Percentiles rank a stretch among this genome's conserved stretches.
phyloP scores from a whole-genome alignment of 2,888 invertebrate species.

The Andrena praecox region DNA sequence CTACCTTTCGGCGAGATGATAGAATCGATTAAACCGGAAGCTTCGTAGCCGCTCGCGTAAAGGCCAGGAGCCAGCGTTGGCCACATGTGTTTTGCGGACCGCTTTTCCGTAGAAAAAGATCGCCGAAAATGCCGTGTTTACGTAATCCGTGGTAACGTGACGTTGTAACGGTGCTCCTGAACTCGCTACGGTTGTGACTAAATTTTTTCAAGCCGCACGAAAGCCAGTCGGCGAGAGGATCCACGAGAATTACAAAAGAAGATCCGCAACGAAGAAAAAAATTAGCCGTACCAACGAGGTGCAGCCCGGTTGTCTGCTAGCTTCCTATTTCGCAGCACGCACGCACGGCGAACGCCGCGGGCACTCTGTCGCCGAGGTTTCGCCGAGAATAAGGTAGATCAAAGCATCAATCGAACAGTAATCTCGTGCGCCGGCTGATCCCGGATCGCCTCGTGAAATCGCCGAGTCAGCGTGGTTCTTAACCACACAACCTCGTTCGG shows the following conservation, averaged over 20 bases:
- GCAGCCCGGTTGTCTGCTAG: slow-evolving; percentile 49
- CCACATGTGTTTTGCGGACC: slow-evolving; percentile 79
- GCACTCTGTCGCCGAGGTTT: background rate
- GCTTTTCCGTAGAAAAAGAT: slow-evolving; percentile 72
- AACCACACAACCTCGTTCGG: slow-evolving; percentile 42
- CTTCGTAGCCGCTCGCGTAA: slow-evolving; percentile 71
- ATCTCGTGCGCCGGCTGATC: slow-evolving; percentile 37
- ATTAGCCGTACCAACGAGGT: slow-evolving; percentile 46
- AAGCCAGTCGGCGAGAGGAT: slow-evolving; percentile 8
- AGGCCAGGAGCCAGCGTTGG: slow-evolving; percentile 77
- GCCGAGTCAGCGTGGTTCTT: slow-evolving; percentile 78
- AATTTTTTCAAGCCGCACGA: slow-evolving; percentile 10
- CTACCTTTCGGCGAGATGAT: slow-evolving; percentile 34
- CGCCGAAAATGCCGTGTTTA: slow-evolving; percentile 80
- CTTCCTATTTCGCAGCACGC: slow-evolving; percentile 14
- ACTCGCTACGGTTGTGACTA: slow-evolving; percentile 36
- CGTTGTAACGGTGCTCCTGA: slow-evolving; percentile 59
- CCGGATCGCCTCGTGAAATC: slow-evolving; percentile 60
- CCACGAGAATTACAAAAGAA: slow-evolving; percentile 25
- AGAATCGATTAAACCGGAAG: slow-evolving; percentile 76
- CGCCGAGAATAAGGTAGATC: slow-evolving; percentile 25
- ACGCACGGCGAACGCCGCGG: slow-evolving; percentile 13
- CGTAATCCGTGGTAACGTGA: slow-evolving; percentile 78
- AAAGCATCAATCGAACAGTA: slow-evolving; percentile 33
- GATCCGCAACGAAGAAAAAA: slow-evolving; percentile 53